Evolutionary conservation across 2,797 vertebrate genomes (phyloP).

Genomic region (Phoebastria nigripes): DNA sequence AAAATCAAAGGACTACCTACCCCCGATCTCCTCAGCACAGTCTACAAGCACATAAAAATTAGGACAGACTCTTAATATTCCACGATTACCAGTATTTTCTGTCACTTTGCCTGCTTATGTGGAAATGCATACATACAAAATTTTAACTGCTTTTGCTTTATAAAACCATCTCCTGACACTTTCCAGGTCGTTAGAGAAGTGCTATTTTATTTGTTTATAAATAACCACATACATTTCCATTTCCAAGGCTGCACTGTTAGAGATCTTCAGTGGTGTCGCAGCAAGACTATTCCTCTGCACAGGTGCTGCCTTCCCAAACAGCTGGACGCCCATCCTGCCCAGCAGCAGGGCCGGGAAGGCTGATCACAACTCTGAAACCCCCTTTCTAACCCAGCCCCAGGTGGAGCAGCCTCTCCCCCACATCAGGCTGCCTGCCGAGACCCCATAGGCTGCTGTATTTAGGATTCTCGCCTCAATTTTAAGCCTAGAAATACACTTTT

Average conservation of each 20-base stretch:
- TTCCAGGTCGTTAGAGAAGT: neutral
- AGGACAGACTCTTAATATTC: neutral
- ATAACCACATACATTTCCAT: accelerated
- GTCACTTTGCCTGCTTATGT: neutral
- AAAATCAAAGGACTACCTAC: no score
- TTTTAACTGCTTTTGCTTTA: neutral
- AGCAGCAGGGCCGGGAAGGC: no score
- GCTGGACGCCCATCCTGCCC: neutral
- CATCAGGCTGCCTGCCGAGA: accelerated
- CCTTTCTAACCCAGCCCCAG: accelerated
- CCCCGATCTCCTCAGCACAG: accelerated
- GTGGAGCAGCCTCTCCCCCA: accelerated
- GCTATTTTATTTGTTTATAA: neutral
- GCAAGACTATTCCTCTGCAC: accelerated
- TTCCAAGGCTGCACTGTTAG: neutral
- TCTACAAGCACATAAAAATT: neutral
- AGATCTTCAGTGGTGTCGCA: accelerated
- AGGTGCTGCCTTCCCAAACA: accelerated
- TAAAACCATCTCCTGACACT: accelerated
- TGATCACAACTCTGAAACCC: accelerated
- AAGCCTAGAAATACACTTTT: neutral
- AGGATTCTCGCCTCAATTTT: no score
- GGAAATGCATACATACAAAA: accelerated
- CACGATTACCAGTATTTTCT: neutral
- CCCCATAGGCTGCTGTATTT: accelerated